Evolutionary conservation across 2,113 vertebrate genomes (phyloP), one percentile per base, ranked within the genome.

Genomic region (Peromyscus leucopus): DNA sequence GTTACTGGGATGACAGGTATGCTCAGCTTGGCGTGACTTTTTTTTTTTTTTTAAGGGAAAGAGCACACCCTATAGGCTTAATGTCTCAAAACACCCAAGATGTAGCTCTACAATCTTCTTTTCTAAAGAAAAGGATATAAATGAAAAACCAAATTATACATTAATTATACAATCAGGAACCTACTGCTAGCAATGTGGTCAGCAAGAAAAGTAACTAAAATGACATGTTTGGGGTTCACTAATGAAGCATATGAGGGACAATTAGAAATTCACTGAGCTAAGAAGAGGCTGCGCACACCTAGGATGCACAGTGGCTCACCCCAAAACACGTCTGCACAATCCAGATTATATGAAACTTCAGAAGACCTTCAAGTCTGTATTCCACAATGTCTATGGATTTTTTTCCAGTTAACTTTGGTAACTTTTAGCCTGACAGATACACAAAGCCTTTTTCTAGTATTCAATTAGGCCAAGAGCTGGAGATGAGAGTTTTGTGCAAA

Each of bases 141-240:
- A 51, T 75, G 89, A 19, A 63, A 65, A 93, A 67, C 3, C 10
- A 95, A 80, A 90, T 61, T 92, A 21, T 33, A 92, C 1, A 51
- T 93, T 69, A 87, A 97, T 48, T 48, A 76, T 83, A 78, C 7
- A 85, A 51, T 57, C 26, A 69, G 36, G 76, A 96, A 65, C 46
- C 59, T 91, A 71, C 76, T 33, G 42, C 72, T 65, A 63, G 79
- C 48, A 92, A 95, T 19, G 78, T 0, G 57, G 33, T 92, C 12
- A 55, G 55, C 26, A 89, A 42, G n/a, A 74, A 83, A 39, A 95
- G 48, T 36, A 39, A 90, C 3, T 57, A 19, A 84, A 94, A 65
- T 48, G 42, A 72, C 48, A 96, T n/a, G 10, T 8, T 59, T 46
- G 8, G 15, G 5, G 16, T 92, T 69, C 55, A 90, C 69, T 42